Percentiles rank a stretch among this genome's conserved stretches.
phyloP scores from a whole-genome alignment of 2,797 vertebrate species.

The Ibycter americanus region DNA sequence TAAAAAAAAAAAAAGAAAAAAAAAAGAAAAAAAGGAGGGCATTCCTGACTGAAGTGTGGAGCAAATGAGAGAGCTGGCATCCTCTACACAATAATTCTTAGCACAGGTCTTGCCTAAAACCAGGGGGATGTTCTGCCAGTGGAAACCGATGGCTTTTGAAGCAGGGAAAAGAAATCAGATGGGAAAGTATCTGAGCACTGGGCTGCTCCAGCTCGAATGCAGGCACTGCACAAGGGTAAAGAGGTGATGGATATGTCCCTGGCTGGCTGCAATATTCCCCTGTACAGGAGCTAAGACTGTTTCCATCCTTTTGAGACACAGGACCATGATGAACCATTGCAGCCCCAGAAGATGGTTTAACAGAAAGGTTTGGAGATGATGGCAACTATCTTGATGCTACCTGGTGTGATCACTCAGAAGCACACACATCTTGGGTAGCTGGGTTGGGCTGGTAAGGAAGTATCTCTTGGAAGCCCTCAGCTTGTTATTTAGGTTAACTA shows the following conservation, averaged over 20 bases:
- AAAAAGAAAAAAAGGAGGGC: not conserved
- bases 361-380: not conserved
- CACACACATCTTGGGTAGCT: not conserved
- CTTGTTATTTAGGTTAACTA: not conserved
- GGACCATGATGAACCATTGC: not conserved
- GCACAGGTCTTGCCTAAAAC: not conserved
- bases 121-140: not conserved
- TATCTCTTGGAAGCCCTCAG: not conserved
- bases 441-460: not conserved
- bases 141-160: not conserved
- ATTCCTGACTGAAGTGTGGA: not conserved
- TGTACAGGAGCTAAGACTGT: not conserved
- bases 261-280: not conserved
- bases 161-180: not conserved
- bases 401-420: not conserved
- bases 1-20: fast-evolving
- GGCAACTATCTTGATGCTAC: not conserved
- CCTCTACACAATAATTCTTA: not conserved
- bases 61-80: not conserved
- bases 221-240: not conserved
- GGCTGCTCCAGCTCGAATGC: not conserved
- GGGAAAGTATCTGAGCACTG: not conserved
- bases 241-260: not conserved
- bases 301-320: not conserved
- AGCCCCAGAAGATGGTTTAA: not conserved